Conservation (phyloP, 2,797 vertebrate species). For the Gymnothorax javanicus region DNA sequence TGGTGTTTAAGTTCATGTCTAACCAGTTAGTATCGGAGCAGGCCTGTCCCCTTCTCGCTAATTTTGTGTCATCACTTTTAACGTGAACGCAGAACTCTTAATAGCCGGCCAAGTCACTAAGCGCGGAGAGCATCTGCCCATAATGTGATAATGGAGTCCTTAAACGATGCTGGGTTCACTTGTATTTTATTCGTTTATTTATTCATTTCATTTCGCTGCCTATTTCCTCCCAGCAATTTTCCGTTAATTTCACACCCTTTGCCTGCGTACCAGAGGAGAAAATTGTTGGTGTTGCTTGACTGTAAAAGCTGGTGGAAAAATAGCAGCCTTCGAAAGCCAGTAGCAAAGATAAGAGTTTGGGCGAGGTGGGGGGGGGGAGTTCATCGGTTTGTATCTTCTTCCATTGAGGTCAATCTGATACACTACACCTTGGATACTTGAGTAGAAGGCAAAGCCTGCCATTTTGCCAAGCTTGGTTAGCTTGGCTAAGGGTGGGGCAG, state of each 20-base stretch:
- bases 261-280: not conserved
- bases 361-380: too few relatives aligned
- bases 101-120: too few relatives aligned
- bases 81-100: not conserved
- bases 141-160: too few relatives aligned
- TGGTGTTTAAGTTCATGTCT: not conserved
- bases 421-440: too few relatives aligned
- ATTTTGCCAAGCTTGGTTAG: not conserved
- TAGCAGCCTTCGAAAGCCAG: too few relatives aligned
- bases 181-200: conserved; percentile 29
- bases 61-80: conserved; percentile 15
- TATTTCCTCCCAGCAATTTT: not conserved
- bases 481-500: too few relatives aligned
- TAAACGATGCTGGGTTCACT: not conserved
- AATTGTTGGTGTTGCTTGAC: not conserved
- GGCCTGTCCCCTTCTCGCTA: not conserved
- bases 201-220: not conserved
- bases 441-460: too few relatives aligned
- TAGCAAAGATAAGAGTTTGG: too few relatives aligned
- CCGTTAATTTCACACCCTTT: not conserved
- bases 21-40: not conserved
- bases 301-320: too few relatives aligned
- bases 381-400: too few relatives aligned
- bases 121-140: too few relatives aligned
- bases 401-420: too few relatives aligned